A percentile compares a stretch with the other conserved stretches of the same genome.
Conservation (phyloP, 1,140 invertebrate genomes). For the Drosophila nebulosa region DNA sequence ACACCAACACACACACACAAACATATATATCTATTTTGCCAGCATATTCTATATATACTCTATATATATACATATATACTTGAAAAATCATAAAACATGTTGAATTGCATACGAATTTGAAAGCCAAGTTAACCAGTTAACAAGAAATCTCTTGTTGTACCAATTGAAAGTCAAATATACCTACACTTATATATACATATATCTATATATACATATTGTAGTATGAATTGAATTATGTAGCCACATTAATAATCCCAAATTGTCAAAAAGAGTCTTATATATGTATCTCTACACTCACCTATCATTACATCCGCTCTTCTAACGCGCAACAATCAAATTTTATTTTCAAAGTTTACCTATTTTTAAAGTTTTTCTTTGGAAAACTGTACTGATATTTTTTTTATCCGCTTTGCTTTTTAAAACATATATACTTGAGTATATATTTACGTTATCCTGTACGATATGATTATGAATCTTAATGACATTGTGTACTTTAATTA, state of each 20-base stretch:
- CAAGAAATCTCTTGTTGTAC: constrained; percentile 3
- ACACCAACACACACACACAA: constrained; percentile 14
- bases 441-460: constrained; percentile 51
- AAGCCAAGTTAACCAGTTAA: constrained; percentile 64
- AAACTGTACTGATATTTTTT: constrained; percentile 56
- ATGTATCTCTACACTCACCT: constrained; percentile 3
- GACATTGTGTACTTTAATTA: constrained; percentile 54
- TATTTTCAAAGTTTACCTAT: constrained; percentile 26
- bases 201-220: constrained; percentile 27
- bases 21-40: constrained; percentile 59
- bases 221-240: constrained; percentile 20
- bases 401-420: constrained; percentile 1
- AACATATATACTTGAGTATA: constrained; percentile 15
- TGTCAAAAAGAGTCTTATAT: constrained; percentile 9
- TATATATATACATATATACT: constrained; percentile 27
- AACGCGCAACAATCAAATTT: constrained; percentile 49
- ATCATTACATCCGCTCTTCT: background rate
- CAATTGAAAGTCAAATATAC: constrained; percentile 18
- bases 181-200: background rate
- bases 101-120: constrained; percentile 59
- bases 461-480: constrained; percentile 49
- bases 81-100: constrained; percentile 32
- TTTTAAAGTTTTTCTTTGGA: constrained; percentile 13
- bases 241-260: constrained; percentile 29
- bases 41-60: constrained; percentile 50